Evolutionary conservation across 2,113 vertebrate genomes (phyloP).

Genomic region (Brachionichthys hirsutus): DNA sequence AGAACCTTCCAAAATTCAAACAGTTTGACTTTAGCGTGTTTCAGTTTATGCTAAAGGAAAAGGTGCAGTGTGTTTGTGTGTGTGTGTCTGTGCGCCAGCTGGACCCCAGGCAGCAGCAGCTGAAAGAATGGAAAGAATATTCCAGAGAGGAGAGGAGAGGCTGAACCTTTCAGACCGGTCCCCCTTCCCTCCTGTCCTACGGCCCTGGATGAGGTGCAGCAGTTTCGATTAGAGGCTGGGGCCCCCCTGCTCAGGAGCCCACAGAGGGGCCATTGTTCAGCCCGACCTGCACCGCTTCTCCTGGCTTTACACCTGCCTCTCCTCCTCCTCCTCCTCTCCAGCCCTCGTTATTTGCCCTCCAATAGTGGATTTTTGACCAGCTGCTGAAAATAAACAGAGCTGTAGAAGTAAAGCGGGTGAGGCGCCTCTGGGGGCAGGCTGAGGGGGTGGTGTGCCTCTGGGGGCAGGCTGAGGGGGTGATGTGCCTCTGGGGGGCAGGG

Average conservation of each 20-base stretch:
- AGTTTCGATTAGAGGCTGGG: conserved; percentile 4
- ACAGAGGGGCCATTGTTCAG: conserved; percentile 41
- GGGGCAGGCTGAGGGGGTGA: too few relatives aligned
- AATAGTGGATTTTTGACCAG: conserved; percentile 1
- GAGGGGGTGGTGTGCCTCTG: conserved; percentile 63
- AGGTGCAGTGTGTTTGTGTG: conserved; percentile 15
- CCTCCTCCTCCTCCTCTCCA: conserved; percentile 1
- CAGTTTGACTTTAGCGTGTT: too few relatives aligned
- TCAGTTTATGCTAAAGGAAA: too few relatives aligned
- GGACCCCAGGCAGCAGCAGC: conserved; percentile 71
- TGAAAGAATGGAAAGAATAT: conserved; percentile 76
- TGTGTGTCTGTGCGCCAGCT: conserved; percentile 55
- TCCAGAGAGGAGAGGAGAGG: conserved; percentile 46
- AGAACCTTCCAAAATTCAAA: too few relatives aligned
- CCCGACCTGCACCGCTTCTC: conserved; percentile 17
- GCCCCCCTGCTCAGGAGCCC: background rate
- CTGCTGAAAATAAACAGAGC: conserved; percentile 42
- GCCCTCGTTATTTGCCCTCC: background rate
- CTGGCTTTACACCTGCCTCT: background rate
- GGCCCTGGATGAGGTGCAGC: conserved; percentile 14
- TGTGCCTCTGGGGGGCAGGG: too few relatives aligned
- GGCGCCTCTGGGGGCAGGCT: conserved; percentile 17
- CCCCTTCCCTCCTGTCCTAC: background rate
- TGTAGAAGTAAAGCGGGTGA: conserved; percentile 17
- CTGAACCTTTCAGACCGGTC: conserved; percentile 35